These are phyloP conservation scores for Elephantulus edwardii DNA, from an alignment of 2,113 vertebrate species.

Conservation along the genomic window DNA sequence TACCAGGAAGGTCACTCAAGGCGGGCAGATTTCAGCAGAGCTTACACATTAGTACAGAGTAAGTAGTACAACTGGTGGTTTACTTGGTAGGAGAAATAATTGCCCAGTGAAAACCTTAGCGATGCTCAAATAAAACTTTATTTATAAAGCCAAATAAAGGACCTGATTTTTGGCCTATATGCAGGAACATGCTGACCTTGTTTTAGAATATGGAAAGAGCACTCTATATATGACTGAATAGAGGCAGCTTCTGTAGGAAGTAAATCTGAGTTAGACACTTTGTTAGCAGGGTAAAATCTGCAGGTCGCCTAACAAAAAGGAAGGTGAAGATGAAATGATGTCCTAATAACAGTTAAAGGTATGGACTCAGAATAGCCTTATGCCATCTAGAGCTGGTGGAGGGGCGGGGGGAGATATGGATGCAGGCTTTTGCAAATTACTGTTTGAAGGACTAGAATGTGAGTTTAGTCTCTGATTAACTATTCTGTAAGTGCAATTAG, in stretches of 20 bases:
- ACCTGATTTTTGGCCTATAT: not conserved
- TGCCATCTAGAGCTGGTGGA: not conserved
- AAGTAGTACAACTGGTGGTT: too few species aligned
- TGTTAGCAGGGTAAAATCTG: not conserved
- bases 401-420: not conserved
- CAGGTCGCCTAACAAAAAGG: not conserved
- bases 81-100: too few species aligned
- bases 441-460: not conserved
- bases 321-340: not conserved
- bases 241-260: not conserved
- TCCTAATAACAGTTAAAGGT: not conserved
- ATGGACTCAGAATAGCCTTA: not conserved
- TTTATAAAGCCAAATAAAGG: not conserved
- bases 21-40: too few species aligned
- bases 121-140: not conserved
- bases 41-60: too few species aligned
- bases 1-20: too few species aligned
- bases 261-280: not conserved
- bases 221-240: not conserved
- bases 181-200: not conserved
- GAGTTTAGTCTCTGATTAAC: not conserved
- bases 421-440: not conserved
- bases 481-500: slow-evolving; percentile 1
- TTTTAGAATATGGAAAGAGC: not conserved
- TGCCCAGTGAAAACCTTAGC: too few species aligned